These are phyloP conservation scores for Urocynchramus pylzowi DNA, from an alignment of 2,113 vertebrate genomes.

Conservation along the genomic window DNA sequence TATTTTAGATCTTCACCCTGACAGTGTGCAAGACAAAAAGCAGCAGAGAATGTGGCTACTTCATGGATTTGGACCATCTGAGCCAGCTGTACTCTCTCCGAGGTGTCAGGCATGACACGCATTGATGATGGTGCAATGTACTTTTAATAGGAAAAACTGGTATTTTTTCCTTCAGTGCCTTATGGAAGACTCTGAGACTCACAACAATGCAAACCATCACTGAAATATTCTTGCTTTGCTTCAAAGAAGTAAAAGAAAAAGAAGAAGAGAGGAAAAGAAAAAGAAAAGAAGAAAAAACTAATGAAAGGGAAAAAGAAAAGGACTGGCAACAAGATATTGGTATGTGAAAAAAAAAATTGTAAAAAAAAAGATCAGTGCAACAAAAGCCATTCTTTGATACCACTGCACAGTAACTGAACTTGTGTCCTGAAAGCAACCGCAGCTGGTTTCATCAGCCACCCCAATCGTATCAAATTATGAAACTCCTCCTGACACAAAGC, in stretches of 20 bases:
- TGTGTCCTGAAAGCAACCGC: constrained; percentile 51
- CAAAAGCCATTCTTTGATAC: constrained; percentile 98
- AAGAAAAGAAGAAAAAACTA: constrained; percentile 45
- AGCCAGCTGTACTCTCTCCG: constrained; percentile 80
- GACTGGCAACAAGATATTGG: constrained; percentile 72
- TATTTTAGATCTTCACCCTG: constrained; percentile 69
- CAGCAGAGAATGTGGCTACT: constrained; percentile 80
- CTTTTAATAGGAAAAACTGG: constrained; percentile 88
- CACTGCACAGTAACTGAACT: constrained; percentile 85
- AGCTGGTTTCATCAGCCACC: constrained; percentile 54
- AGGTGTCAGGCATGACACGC: constrained; percentile 80
- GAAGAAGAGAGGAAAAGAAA: constrained; percentile 38
- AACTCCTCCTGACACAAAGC: constrained; percentile 60
- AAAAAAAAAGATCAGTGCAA: constrained; percentile 77
- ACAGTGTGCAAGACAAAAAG: constrained; percentile 70
- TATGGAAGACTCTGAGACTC: constrained; percentile 96
- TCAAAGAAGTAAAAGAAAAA: constrained; percentile 77
- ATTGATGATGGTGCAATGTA: constrained; percentile 92
- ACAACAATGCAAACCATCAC: constrained; percentile 96
- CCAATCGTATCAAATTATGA: constrained; percentile 51
- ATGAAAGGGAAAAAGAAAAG: constrained; percentile 48
- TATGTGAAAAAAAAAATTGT: constrained; percentile 69
- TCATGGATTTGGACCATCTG: constrained; percentile 77
- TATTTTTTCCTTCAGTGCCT: constrained; percentile 97
- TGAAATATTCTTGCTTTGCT: constrained; percentile 90